Evolutionary conservation across 1,140 invertebrate genomes (phyloP).

Genomic region (Muscidifurax raptorellus): DNA sequence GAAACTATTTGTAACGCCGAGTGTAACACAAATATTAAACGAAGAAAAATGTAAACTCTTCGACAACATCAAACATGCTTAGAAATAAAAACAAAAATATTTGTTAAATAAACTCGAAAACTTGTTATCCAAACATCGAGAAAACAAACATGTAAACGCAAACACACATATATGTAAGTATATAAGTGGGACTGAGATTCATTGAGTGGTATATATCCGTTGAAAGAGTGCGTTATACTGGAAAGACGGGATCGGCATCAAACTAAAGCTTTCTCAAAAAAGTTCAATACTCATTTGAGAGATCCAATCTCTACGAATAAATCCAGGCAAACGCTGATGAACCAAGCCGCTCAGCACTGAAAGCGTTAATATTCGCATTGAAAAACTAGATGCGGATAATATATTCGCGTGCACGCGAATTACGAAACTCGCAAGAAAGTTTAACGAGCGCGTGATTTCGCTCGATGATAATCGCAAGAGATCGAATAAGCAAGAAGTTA

Average conservation of each 20-base stretch:
- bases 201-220: neutral
- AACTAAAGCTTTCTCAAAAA: conserved; percentile 31
- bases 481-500: neutral
- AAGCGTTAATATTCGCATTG: conserved; percentile 43
- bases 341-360: conserved; percentile 48
- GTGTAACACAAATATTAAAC: no score
- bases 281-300: conserved; percentile 43
- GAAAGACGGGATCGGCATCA: neutral
- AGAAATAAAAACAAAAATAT: no score
- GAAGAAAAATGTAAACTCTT: no score
- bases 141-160: neutral
- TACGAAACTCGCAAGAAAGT: neutral
- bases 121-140: neutral
- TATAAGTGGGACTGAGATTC: neutral
- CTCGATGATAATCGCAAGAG: neutral
- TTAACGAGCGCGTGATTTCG: neutral
- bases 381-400: conserved; percentile 14
- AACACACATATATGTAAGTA: neutral
- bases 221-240: neutral
- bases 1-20: no score
- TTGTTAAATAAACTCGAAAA: neutral
- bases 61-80: neutral
- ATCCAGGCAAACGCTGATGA: conserved; percentile 37
- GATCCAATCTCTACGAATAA: conserved; percentile 50
- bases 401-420: neutral